Evolutionary conservation across 2,888 invertebrate species (phyloP), one percentile per base, ranked within the genome.

Genomic region (Thumatha senex): DNA sequence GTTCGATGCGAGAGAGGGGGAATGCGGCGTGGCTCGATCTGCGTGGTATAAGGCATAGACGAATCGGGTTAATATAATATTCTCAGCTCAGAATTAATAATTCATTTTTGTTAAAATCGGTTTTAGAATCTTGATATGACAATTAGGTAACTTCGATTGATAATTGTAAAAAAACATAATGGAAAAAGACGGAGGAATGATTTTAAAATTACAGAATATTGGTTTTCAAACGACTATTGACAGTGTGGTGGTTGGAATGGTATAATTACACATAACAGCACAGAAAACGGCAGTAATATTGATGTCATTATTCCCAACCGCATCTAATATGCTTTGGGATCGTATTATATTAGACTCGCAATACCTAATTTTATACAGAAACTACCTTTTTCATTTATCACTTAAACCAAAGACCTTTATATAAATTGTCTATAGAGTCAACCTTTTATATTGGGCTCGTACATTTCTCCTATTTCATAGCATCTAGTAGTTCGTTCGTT

Each of bases 401-500:
- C 40, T 49, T 50, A 38, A 15, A 38, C 48, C 36, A 48, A 46
- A 48, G 39, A 67, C 72, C 74, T 55, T 59, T 62, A 71, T 72
- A 70, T 76, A 75, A 79, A 79, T 76, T 70, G 75, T 72, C 61
- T 70, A 51, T 24, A 24, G 59, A 64, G 64, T 55, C 60, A 56
- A 61, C 63, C 60, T 73, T 59, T 72, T 72, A 72, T 69, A 78
- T 72, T 63, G 72, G 63, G 41, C 46, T 43, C 55, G 63, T 67
- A 70, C 63, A 72, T 70, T 74, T 63, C 66, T 67, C 57, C 63
- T 57, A 54, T 54, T 58, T 40, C 51, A 56, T 49, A 69, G 63
- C 54, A 56, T 50, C 61, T 40, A 47, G 54, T 53, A 72, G 65
- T 72, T 68, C 60, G 72, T 67, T 58, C 66, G 58, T 56, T 70